Percentiles rank a stretch among this genome's conserved stretches.
These are phyloP conservation scores for Lutjanus campechanus DNA, from an alignment of 2,797 vertebrate genomes.

Conservation along the genomic window DNA sequence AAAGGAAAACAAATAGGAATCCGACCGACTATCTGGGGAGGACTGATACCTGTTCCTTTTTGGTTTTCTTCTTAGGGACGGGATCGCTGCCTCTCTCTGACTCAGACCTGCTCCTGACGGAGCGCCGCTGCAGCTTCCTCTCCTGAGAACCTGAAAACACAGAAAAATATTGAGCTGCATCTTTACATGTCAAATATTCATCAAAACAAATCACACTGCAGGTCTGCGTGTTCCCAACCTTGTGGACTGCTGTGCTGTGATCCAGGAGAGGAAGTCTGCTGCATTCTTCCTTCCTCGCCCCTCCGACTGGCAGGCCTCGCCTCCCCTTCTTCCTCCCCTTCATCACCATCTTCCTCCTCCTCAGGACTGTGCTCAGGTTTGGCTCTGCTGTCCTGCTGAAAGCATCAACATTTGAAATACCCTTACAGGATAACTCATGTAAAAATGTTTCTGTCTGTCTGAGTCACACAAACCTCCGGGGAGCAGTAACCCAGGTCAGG, in stretches of 20 bases:
- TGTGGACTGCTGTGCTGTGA: constrained; percentile 88
- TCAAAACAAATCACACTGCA: not conserved
- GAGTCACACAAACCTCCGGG: constrained; percentile 84
- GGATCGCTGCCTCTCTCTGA: constrained; percentile 95
- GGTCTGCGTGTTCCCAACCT: constrained; percentile 71
- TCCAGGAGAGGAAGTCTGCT: constrained; percentile 85
- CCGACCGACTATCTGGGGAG: not conserved
- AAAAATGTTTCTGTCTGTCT: not conserved
- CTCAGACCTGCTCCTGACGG: constrained; percentile 96
- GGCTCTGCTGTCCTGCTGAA: constrained; percentile 91
- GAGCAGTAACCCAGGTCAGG: constrained; percentile 84
- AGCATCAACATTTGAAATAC: constrained; percentile 40
- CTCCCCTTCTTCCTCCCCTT: constrained; percentile 77
- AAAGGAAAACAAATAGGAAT: no score
- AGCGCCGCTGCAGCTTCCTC: constrained; percentile 97
- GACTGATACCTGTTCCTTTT: constrained; percentile 95
- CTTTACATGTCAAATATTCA: not conserved
- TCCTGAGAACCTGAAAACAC: constrained; percentile 87
- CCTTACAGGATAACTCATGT: not conserved
- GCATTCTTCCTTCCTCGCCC: constrained; percentile 88
- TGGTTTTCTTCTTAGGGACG: constrained; percentile 99
- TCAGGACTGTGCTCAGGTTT: constrained; percentile 95
- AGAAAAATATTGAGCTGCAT: constrained; percentile 20
- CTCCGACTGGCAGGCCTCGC: constrained; percentile 89
- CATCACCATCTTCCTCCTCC: constrained; percentile 86